Conservation (phyloP, 2,888 invertebrate species). For the Caenorhabditis sp. region DNA sequence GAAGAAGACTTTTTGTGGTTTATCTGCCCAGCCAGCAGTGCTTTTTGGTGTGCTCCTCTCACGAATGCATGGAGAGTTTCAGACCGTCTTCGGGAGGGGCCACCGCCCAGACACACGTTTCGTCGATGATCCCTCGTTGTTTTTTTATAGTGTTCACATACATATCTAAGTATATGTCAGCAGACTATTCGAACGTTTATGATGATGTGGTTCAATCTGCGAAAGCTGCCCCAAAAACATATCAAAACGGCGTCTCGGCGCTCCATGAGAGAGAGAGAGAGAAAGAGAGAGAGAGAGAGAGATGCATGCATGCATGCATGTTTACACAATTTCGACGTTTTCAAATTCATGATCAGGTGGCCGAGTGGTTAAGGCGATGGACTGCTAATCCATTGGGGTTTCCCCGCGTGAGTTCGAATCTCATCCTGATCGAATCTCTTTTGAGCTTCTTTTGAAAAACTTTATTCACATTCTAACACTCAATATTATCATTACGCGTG, state of each 20-base stretch:
- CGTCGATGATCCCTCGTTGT: constrained; percentile 23
- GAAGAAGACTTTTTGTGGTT: constrained; percentile 44
- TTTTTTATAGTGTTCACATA: constrained; percentile 41
- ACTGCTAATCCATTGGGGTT: constrained; percentile 79
- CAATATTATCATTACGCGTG: background rate
- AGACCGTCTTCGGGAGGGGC: constrained; percentile 16
- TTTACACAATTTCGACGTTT: background rate
- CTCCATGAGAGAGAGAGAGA: background rate
- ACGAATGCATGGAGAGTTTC: constrained; percentile 47
- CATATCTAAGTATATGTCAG: background rate
- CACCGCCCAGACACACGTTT: constrained; percentile 17
- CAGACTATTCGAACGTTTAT: background rate
- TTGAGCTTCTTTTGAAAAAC: background rate
- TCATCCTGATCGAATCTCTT: constrained; percentile 69
- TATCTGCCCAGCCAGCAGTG: constrained; percentile 44
- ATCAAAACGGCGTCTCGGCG: background rate
- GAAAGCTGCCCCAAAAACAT: no score
- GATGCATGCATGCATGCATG: background rate
- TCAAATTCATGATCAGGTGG: constrained; percentile 69
- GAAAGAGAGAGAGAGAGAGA: background rate
- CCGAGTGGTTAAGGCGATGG: constrained; percentile 79
- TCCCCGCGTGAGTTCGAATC: constrained; percentile 79
- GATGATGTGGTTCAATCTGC: constrained; percentile 1
- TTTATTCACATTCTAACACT: constrained; percentile 12
- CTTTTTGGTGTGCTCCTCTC: constrained; percentile 49